phyloP scores from a whole-genome alignment of 92 coral and sea anemone species.

The Plumapathes pennacea region DNA sequence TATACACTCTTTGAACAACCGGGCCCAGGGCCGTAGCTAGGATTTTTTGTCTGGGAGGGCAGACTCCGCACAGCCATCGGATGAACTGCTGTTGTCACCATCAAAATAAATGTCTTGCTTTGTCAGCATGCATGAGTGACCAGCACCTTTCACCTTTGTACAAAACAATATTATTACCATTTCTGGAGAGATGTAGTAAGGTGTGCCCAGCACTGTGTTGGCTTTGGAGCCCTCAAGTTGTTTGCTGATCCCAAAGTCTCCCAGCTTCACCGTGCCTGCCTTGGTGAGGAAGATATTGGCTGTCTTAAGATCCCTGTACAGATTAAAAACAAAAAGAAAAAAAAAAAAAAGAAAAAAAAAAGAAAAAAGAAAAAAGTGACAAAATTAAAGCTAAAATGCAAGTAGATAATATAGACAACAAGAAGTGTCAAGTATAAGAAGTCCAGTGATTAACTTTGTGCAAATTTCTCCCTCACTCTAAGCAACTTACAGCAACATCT shows the following conservation, averaged over 20 bases:
- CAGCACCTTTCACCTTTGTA: too few relatives aligned
- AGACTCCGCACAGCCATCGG: too few relatives aligned
- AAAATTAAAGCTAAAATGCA: neutral
- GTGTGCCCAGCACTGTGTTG: slow-evolving; percentile 98
- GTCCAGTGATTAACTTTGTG: too few relatives aligned
- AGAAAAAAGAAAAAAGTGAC: neutral
- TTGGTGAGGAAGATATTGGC: slow-evolving; percentile 92
- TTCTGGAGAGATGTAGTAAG: slow-evolving; percentile 98
- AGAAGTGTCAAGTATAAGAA: too few relatives aligned
- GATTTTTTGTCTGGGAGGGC: too few relatives aligned
- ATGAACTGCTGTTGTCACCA: neutral
- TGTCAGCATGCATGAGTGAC: too few relatives aligned
- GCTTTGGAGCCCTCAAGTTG: slow-evolving; percentile 97
- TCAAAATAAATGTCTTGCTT: neutral
- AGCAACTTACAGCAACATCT: too few relatives aligned
- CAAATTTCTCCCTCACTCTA: too few relatives aligned
- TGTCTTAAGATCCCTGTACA: slow-evolving; percentile 96
- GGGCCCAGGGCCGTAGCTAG: too few relatives aligned
- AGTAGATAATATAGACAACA: too few relatives aligned
- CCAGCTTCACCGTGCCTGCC: slow-evolving; percentile 94
- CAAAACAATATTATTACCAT: slow-evolving; percentile 53
- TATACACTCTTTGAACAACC: too few relatives aligned
- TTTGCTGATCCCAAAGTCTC: slow-evolving; percentile 99
- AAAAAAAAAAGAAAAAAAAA: slow-evolving; percentile 1
- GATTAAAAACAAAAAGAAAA: neutral